Evolutionary conservation across 1,140 invertebrate species (phyloP), one percentile per base, ranked within the genome.

Genomic region (Hermetia illucens): DNA sequence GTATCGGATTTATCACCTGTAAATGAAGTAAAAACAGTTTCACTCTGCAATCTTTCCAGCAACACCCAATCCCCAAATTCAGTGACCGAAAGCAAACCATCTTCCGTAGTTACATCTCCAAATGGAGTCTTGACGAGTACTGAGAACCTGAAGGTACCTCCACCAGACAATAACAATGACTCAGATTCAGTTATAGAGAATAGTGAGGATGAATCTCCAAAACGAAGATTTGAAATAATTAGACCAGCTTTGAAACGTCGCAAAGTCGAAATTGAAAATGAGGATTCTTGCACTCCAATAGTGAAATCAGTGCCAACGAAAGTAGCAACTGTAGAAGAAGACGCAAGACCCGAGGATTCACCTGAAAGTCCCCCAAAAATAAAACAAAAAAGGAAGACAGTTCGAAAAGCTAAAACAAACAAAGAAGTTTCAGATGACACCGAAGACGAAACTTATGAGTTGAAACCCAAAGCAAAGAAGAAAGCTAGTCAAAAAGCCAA

Each of bases 101-200:
- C 56, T 53, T 53, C 33, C 56, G 5, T 37, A 45, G 57, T 49
- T 24, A 52, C 54, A 4, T 42, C 34, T 3, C 32, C 47, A 17
- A 56, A 52, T 15, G 43, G 15, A 19, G 6, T 42, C 4, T 31
- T 45, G 15, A 24, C 15, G 20, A 19, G 9, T 36, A n/a, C n/a
- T n/a, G n/a, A n/a, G n/a, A n/a, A n/a, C 8, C 24, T 9, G n/a
- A 27, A 27, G 8, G 24, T 27, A 27, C 24, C 18, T 17, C 19
- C 35, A n/a, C n/a, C n/a, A n/a, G n/a, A 40, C 32, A 31, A 32
- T 34, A 41, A 47, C 10, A 43, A 46, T 2, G 52, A 61, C 36
- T 59, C 54, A 1, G 58, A 61, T 41, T 51, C 52, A 3, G 44
- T 58, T 19, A 54, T 61, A 19, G 53, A 46, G 2, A 52, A 59